These are phyloP conservation scores for Archegozetes longisetosus DNA, from an alignment of 1,140 invertebrate genomes.

Conservation along the genomic window DNA sequence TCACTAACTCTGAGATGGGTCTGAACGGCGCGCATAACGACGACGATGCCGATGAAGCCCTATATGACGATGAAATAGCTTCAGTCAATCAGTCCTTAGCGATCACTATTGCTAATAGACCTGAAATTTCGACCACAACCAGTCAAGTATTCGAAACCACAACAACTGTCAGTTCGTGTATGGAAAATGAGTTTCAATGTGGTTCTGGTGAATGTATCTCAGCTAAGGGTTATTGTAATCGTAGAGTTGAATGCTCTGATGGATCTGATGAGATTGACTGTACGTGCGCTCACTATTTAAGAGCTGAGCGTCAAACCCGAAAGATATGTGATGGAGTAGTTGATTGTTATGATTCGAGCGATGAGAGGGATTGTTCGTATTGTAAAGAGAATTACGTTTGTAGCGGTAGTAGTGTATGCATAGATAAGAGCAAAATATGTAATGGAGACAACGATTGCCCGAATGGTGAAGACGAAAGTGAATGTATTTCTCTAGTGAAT, in stretches of 20 bases:
- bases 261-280: slow-evolving; percentile 55
- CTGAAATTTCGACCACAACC: background rate
- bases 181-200: background rate
- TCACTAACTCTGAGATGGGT: background rate
- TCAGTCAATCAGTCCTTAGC: background rate
- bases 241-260: slow-evolving; percentile 49
- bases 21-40: background rate
- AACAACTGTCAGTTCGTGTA: background rate
- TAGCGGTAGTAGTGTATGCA: background rate
- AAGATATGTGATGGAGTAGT: slow-evolving; percentile 62
- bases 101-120: background rate
- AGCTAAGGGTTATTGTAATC: slow-evolving; percentile 45
- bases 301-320: slow-evolving; percentile 44
- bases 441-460: slow-evolving; percentile 68
- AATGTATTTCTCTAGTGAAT: slow-evolving; percentile 12
- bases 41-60: background rate
- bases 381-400: slow-evolving; percentile 8
- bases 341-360: slow-evolving; percentile 62
- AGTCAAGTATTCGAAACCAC: background rate
- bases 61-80: background rate
- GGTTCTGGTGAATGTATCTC: slow-evolving; percentile 45
- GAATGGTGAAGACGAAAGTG: slow-evolving; percentile 59
- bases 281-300: slow-evolving; percentile 53
- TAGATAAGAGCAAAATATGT: slow-evolving; percentile 38
- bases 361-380: slow-evolving; percentile 58